phyloP scores from a whole-genome alignment of 2,888 invertebrate genomes.

The Pollenia amentaria region DNA sequence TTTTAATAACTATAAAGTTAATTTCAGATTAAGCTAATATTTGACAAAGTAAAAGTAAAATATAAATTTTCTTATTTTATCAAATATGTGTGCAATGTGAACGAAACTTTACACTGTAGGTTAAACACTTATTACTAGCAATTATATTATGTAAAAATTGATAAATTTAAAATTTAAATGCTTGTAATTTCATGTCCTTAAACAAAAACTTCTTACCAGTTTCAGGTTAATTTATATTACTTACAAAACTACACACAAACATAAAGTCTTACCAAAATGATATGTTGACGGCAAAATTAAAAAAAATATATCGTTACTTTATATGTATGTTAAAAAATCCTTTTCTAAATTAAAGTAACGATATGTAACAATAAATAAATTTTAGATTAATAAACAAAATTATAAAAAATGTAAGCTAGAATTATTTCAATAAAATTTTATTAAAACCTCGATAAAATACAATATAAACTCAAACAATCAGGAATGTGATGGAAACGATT shows the following conservation, averaged over 20 bases:
- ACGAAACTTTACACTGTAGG: constrained; percentile 18
- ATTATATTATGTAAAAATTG: constrained; percentile 16
- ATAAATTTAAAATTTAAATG: constrained; percentile 33
- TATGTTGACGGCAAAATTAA: constrained; percentile 54
- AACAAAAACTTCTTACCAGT: constrained; percentile 23
- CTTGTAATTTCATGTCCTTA: constrained; percentile 25
- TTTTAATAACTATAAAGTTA: constrained; percentile 7
- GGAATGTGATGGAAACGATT: too few species aligned
- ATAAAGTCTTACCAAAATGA: constrained; percentile 68
- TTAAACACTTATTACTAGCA: constrained; percentile 22
- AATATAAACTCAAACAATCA: too few species aligned
- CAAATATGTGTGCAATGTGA: too few species aligned
- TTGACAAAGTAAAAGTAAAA: too few species aligned
- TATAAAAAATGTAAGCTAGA: not conserved
- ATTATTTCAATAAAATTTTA: not conserved
- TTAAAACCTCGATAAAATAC: not conserved
- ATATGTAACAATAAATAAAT: constrained; percentile 62
- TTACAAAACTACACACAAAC: constrained; percentile 7
- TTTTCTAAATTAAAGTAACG: too few species aligned
- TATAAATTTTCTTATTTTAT: too few species aligned
- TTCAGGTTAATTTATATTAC: constrained; percentile 14
- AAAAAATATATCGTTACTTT: not conserved
- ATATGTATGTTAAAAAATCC: too few species aligned
- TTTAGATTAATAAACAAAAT: constrained; percentile 67
- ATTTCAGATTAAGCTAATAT: not conserved